Evolutionary conservation across 2,797 vertebrate species (phyloP).

Genomic region (Tachyglossus aculeatus): DNA sequence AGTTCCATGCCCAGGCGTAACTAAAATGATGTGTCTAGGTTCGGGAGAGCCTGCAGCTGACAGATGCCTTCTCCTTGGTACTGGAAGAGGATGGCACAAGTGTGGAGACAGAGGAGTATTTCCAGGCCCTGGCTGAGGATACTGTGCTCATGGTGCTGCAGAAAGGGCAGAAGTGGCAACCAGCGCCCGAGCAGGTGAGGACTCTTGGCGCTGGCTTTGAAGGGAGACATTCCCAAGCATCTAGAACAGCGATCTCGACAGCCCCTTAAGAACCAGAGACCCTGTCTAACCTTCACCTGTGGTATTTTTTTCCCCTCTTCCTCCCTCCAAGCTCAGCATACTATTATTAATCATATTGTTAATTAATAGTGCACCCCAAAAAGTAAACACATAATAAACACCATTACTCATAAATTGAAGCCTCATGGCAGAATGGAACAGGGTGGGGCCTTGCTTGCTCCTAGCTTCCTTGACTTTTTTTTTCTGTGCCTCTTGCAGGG

Average conservation of each 20-base stretch:
- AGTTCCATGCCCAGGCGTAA: neutral
- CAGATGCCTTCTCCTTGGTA: slow-evolving; percentile 74
- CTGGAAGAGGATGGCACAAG: slow-evolving; percentile 91
- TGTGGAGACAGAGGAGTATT: slow-evolving; percentile 90
- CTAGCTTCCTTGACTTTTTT: neutral
- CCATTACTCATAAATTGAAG: too few relatives aligned
- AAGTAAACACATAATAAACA: too few relatives aligned
- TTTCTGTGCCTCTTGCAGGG: slow-evolving; percentile 2
- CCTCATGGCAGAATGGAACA: neutral
- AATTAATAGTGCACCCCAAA: too few relatives aligned
- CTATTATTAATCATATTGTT: too few relatives aligned
- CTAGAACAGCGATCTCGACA: too few relatives aligned
- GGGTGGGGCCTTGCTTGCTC: neutral
- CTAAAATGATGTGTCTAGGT: slow-evolving; percentile 68
- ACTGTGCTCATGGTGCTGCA: slow-evolving; percentile 85
- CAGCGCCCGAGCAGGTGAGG: slow-evolving; percentile 65
- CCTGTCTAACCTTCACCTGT: too few relatives aligned
- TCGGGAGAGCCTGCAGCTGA: slow-evolving; percentile 67
- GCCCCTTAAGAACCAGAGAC: too few relatives aligned
- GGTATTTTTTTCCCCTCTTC: too few relatives aligned
- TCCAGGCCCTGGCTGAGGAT: slow-evolving; percentile 83
- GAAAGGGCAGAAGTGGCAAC: slow-evolving; percentile 85
- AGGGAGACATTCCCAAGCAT: too few relatives aligned
- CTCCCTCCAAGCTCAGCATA: too few relatives aligned
- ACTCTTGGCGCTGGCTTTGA: fast-evolving